Evolutionary conservation across 2,113 vertebrate genomes (phyloP), one percentile per base, ranked within the genome.

Genomic region (Stigmatopora argus): DNA sequence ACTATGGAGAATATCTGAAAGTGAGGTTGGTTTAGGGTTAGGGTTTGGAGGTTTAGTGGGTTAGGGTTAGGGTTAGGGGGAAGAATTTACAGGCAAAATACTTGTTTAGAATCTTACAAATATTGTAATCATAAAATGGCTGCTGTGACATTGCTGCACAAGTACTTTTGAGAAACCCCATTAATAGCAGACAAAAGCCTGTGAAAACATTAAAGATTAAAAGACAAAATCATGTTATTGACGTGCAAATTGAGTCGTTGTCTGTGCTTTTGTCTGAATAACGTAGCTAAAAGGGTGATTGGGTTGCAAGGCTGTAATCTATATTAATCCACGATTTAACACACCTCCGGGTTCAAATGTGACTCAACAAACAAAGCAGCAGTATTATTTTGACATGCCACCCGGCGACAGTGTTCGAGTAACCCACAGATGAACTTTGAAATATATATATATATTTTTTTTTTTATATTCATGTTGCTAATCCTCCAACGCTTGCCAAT

Each of bases 351-450:
- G 80, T 79, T 81, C 72, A 81, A 84, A 78, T 76, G 74, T 78
- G 71, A 79, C 65, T 69, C 67, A 73, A 71, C 38, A 66, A 64
- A 34, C 4, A 75, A 52, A 34, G 49, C 52, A 17, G n/a, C 44
- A 56, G 63, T 66, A 74, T 65, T 78, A 71, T 74, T 82, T 71
- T 69, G 65, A 70, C 58, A 71, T 70, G 1, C 66, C 62, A 56
- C 80, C 69, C 70, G 71, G 65, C 53, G 59, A 70, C 67, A 52
- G 72, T 82, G 82, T 57, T 74, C 85, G 57, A 87, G 60, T 86
- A 83, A 89, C 82, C 84, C 65, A 53, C 26, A 66, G 66, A 82
- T 89, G 84, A 87, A 85, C 85, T 70, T 70, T n/a, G n/a, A 31
- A 1, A 31, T 3, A 31, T 31, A 31, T 31, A 31, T 31, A 31